A percentile compares a stretch with the other conserved stretches of the same genome.
These are phyloP conservation scores for Calypte anna DNA, from an alignment of 2,113 vertebrate species.

Conservation along the genomic window DNA sequence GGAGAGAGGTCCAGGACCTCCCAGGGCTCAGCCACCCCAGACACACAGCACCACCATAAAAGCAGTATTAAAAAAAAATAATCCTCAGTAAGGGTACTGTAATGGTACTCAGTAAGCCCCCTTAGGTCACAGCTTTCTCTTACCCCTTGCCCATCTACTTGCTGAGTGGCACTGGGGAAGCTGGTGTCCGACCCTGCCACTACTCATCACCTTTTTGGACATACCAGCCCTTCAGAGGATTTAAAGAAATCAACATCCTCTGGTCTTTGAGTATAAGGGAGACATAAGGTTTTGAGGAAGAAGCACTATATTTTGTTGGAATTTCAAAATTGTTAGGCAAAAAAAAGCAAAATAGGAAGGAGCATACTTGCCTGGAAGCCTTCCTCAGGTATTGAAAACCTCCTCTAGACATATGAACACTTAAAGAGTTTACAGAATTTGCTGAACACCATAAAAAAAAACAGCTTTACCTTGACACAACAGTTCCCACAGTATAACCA, in stretches of 20 bases:
- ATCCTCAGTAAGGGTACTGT: no score
- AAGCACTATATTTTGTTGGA: not conserved
- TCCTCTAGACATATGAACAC: not conserved
- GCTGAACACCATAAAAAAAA: not conserved
- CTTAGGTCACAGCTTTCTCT: not conserved
- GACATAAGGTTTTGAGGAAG: not conserved
- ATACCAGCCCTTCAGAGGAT: not conserved
- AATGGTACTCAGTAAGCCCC: no score
- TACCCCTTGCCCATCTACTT: fast-evolving
- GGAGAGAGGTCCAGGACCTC: no score
- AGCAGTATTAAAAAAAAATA: not conserved
- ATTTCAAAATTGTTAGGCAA: not conserved
- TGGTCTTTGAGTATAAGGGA: not conserved
- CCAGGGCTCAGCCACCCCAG: no score
- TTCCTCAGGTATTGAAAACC: not conserved
- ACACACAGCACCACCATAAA: not conserved
- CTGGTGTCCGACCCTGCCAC: fast-evolving
- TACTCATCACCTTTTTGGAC: not conserved
- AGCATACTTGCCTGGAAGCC: not conserved
- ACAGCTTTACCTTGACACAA: not conserved
- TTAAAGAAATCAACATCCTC: not conserved
- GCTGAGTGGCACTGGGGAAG: not conserved
- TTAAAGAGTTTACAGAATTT: not conserved
- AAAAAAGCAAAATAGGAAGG: not conserved
- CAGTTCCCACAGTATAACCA: not conserved